Percentiles rank a stretch among this genome's conserved stretches.
Conservation (phyloP, 2,888 invertebrate genomes). For the Drosophila paranaensis region DNA sequence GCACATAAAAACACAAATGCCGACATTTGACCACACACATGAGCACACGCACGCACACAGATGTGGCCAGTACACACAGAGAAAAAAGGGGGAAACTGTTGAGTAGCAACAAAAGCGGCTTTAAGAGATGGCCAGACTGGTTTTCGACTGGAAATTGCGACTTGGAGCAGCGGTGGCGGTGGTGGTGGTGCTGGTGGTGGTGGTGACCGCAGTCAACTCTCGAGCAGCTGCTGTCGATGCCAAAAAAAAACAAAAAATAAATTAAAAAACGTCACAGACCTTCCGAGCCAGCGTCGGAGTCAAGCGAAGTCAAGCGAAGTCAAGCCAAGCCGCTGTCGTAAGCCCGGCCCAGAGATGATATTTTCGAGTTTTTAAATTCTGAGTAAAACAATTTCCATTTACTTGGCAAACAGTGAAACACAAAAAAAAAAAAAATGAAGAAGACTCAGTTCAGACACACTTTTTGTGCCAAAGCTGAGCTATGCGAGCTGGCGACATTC, state of each 20-base stretch:
- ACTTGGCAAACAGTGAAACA: conserved; percentile 31
- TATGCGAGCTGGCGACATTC: conserved; percentile 25
- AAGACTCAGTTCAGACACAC: not conserved
- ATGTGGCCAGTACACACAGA: conserved; percentile 17
- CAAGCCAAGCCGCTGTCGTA: not conserved
- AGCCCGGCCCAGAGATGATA: conserved; percentile 41
- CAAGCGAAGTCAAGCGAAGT: conserved; percentile 12
- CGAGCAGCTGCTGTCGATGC: conserved; percentile 55
- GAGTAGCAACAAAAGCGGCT: conserved; percentile 38
- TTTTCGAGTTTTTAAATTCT: conserved; percentile 64
- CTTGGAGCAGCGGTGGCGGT: conserved; percentile 23
- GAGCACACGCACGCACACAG: conserved; percentile 14
- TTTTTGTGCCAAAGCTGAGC: conserved; percentile 20
- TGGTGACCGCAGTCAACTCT: conserved; percentile 45
- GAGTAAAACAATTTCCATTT: conserved; percentile 72
- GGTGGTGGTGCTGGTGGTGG: no score
- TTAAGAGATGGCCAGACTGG: conserved; percentile 76
- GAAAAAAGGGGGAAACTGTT: conserved; percentile 59
- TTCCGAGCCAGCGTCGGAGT: conserved; percentile 32
- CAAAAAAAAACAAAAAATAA: conserved; percentile 16
- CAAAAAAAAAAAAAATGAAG: conserved; percentile 11
- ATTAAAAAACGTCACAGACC: conserved; percentile 31
- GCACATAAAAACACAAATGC: conserved; percentile 70
- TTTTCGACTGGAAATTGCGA: conserved; percentile 71
- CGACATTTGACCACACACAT: conserved; percentile 78